Evolutionary conservation across 2,888 invertebrate species (phyloP).

Genomic region (Athalia circularis): DNA sequence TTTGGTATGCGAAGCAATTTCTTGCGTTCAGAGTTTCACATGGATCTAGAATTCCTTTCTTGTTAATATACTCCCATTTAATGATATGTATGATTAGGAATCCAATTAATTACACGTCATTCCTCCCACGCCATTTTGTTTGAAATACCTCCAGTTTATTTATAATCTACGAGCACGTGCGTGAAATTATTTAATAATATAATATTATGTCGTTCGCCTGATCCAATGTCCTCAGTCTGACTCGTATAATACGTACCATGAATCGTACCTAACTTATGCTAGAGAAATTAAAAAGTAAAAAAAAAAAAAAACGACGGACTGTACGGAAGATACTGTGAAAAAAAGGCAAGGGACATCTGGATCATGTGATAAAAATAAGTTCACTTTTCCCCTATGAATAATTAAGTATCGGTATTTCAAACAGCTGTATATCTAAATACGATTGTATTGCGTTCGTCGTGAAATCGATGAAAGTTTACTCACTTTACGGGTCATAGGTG

Average conservation of each 20-base stretch:
- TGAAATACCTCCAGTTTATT: slow-evolving; percentile 1
- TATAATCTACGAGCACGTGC: background rate
- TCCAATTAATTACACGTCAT: too few relatives aligned
- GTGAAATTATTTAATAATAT: background rate
- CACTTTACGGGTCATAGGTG: too few relatives aligned
- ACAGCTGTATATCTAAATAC: background rate
- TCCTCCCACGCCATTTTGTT: background rate
- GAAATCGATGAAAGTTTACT: background rate
- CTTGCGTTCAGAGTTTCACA: background rate
- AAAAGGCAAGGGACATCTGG: slow-evolving; percentile 58
- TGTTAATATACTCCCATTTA: too few relatives aligned
- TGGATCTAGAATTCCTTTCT: too few relatives aligned
- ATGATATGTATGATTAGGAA: too few relatives aligned
- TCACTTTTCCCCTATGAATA: slow-evolving; percentile 45
- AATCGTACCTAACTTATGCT: background rate
- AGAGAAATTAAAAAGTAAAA: background rate
- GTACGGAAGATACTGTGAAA: background rate
- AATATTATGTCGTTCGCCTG: slow-evolving; percentile 56
- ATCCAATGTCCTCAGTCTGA: slow-evolving; percentile 60
- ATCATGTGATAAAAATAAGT: slow-evolving; percentile 59
- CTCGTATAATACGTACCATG: background rate
- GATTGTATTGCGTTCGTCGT: background rate
- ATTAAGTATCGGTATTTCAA: slow-evolving; percentile 9
- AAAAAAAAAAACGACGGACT: too few relatives aligned
- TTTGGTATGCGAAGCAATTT: background rate